A percentile compares a stretch with the other conserved stretches of the same genome.
phyloP scores from a whole-genome alignment of 1,140 invertebrate genomes.

The Platyscapa corneri region DNA sequence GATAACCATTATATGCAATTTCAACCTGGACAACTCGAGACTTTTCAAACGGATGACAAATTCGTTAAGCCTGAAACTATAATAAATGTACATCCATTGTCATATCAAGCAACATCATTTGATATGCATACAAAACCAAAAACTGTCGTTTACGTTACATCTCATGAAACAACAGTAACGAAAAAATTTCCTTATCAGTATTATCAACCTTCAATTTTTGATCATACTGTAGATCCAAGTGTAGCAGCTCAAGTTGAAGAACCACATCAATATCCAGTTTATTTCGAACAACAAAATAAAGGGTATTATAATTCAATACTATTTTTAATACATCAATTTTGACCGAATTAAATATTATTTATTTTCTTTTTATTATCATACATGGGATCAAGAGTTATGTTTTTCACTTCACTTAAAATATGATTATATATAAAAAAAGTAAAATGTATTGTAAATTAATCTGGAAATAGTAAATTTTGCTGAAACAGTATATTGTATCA shows the following conservation, averaged over 20 bases:
- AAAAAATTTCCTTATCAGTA: conserved; percentile 60
- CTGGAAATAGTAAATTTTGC: too few species aligned
- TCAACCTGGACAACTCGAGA: not conserved
- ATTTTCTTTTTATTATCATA: too few species aligned
- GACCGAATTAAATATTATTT: not conserved
- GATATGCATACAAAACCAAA: conserved; percentile 53
- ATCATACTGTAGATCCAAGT: not conserved
- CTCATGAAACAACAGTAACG: conserved; percentile 57
- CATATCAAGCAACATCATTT: conserved; percentile 28
- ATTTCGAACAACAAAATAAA: conserved; percentile 21
- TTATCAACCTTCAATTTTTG: conserved; percentile 53
- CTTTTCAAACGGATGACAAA: not conserved
- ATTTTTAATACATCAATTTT: not conserved
- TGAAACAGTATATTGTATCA: too few species aligned
- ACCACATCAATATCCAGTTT: not conserved
- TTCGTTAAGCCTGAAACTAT: conserved; percentile 28
- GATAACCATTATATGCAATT: conserved; percentile 13
- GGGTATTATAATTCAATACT: conserved; percentile 25
- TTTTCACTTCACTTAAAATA: too few species aligned
- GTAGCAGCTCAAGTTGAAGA: not conserved
- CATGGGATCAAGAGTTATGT: too few species aligned
- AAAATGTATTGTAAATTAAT: too few species aligned
- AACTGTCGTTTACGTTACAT: conserved; percentile 57
- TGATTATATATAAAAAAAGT: too few species aligned
- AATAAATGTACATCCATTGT: conserved; percentile 47